Percentiles rank a stretch among this genome's conserved stretches.
These are phyloP conservation scores for Dynastes maya DNA, from an alignment of 2,888 invertebrate genomes.

Conservation along the genomic window DNA sequence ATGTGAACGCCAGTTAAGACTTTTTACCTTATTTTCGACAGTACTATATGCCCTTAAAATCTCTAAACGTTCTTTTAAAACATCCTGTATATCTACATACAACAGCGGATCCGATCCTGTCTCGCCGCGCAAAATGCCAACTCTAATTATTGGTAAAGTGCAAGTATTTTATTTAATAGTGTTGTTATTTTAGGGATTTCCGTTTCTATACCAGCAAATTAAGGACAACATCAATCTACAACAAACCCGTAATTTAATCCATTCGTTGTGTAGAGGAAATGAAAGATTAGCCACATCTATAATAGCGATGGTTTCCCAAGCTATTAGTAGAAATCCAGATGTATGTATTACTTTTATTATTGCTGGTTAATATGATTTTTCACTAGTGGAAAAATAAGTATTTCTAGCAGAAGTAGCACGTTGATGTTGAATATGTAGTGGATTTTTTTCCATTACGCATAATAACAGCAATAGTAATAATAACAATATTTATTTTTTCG, in stretches of 20 bases:
- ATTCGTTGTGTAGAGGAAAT: slow-evolving; percentile 93
- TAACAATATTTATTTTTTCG: no score
- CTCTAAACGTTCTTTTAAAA: no score
- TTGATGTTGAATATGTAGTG: no score
- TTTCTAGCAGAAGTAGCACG: no score
- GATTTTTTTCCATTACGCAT: no score
- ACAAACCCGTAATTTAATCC: slow-evolving; percentile 92
- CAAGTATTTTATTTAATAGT: slow-evolving; percentile 8
- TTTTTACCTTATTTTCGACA: no score
- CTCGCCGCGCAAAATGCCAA: no score
- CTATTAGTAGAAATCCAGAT: slow-evolving; percentile 92
- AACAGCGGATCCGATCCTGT: no score
- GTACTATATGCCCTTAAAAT: no score
- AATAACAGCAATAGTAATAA: no score
- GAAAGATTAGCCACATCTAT: slow-evolving; percentile 91
- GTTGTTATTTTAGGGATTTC: slow-evolving; percentile 80
- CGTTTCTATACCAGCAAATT: slow-evolving; percentile 95
- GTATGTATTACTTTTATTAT: slow-evolving; percentile 69
- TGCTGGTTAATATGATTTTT: background rate
- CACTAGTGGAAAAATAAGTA: background rate
- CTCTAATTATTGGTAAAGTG: background rate
- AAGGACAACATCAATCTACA: slow-evolving; percentile 93
- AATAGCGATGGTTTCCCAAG: slow-evolving; percentile 91
- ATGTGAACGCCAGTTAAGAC: no score
- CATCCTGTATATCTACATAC: no score